Evolutionary conservation across 2,113 vertebrate species (phyloP).

Genomic region (Balaeniceps rex): DNA sequence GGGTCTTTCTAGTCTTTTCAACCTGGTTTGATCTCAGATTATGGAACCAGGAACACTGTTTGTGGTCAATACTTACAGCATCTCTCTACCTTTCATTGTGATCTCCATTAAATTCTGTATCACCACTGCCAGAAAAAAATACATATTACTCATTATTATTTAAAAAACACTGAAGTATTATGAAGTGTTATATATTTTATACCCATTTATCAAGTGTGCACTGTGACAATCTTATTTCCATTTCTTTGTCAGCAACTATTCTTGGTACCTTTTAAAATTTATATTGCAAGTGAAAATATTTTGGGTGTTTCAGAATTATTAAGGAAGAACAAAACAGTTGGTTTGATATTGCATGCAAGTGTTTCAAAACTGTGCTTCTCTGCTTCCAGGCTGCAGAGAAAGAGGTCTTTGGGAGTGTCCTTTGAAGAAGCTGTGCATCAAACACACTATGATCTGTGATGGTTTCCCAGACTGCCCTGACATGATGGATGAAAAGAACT

Average conservation of each 20-base stretch:
- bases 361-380: slow-evolving; percentile 25
- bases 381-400: slow-evolving; percentile 84
- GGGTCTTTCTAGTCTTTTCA: not conserved
- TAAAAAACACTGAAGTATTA: not conserved
- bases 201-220: not conserved
- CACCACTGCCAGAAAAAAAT: not conserved
- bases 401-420: slow-evolving; percentile 95
- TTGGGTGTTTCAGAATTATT: not conserved
- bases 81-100: not conserved
- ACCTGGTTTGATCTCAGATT: not conserved
- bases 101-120: not conserved
- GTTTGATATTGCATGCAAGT: not conserved
- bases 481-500: slow-evolving; percentile 89
- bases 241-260: not conserved
- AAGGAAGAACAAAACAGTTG: not conserved
- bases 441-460: slow-evolving; percentile 88
- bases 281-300: not conserved
- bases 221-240: not conserved
- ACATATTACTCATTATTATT: not conserved
- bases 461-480: slow-evolving; percentile 94
- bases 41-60: not conserved
- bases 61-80: not conserved
- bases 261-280: not conserved
- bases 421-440: slow-evolving; percentile 83
- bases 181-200: not conserved